phyloP scores from a whole-genome alignment of 2,113 vertebrate species.

The Columba janthina region DNA sequence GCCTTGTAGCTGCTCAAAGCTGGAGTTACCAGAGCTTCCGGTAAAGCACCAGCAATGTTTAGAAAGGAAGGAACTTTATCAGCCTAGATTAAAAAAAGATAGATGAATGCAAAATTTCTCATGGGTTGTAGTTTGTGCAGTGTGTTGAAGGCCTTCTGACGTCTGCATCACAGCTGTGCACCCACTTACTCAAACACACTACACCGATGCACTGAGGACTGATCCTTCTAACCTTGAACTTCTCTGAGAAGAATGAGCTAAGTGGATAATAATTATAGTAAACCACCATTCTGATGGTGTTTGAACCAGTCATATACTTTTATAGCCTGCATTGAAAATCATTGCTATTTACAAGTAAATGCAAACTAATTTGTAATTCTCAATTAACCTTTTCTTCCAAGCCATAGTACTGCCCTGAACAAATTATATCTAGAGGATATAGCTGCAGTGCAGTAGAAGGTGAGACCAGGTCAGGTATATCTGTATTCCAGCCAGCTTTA shows the following conservation, averaged over 20 bases:
- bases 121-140: neutral
- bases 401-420: neutral
- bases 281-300: neutral
- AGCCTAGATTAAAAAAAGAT: neutral
- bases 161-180: neutral
- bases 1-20: neutral
- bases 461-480: neutral
- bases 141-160: neutral
- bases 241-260: neutral
- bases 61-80: neutral
- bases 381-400: neutral
- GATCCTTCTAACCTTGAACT: neutral
- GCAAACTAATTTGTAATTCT: neutral
- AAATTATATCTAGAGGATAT: neutral
- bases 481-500: neutral
- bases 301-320: neutral
- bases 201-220: neutral
- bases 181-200: neutral
- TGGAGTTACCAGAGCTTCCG: neutral
- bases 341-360: neutral
- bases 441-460: neutral
- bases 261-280: neutral
- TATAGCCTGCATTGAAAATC: neutral
- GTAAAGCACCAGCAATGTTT: neutral
- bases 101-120: neutral